phyloP scores from a whole-genome alignment of 2,113 vertebrate species.

The Sceloporus tristichus region DNA sequence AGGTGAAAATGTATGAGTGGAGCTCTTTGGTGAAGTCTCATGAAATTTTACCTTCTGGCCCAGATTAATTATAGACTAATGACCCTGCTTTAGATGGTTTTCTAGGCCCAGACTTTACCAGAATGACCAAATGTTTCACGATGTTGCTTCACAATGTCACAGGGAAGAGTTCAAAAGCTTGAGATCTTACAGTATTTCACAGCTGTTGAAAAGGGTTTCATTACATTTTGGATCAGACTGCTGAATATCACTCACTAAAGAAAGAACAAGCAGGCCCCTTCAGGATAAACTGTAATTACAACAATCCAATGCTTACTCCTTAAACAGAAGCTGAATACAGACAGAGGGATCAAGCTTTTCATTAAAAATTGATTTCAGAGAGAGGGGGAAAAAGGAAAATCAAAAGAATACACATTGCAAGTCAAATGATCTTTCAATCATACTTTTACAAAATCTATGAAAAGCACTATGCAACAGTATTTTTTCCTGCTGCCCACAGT shows the following conservation, averaged over 20 bases:
- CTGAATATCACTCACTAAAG: neutral
- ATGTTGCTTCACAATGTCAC: neutral
- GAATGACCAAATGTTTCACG: neutral
- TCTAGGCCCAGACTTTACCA: neutral
- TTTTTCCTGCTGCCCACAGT: neutral
- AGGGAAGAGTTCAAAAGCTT: slow-evolving; percentile 15
- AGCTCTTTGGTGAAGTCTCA: neutral
- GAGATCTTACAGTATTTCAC: slow-evolving; percentile 3
- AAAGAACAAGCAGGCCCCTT: slow-evolving; percentile 9
- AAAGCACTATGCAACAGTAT: neutral
- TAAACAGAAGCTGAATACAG: neutral
- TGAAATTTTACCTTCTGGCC: neutral
- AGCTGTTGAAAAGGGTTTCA: slow-evolving; percentile 23
- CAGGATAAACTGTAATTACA: slow-evolving; percentile 21
- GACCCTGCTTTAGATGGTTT: neutral
- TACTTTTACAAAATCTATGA: slow-evolving; percentile 11
- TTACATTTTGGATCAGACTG: neutral
- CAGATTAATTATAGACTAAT: neutral
- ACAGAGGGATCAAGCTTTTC: slow-evolving; percentile 12
- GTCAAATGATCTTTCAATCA: slow-evolving; percentile 28
- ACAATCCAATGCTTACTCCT: slow-evolving; percentile 4
- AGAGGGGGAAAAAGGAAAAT: neutral
- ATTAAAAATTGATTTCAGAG: slow-evolving; percentile 7
- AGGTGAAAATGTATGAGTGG: neutral
- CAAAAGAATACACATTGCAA: slow-evolving; percentile 12